phyloP scores from a whole-genome alignment of 2,113 vertebrate genomes.

The Camarhynchus parvulus region DNA sequence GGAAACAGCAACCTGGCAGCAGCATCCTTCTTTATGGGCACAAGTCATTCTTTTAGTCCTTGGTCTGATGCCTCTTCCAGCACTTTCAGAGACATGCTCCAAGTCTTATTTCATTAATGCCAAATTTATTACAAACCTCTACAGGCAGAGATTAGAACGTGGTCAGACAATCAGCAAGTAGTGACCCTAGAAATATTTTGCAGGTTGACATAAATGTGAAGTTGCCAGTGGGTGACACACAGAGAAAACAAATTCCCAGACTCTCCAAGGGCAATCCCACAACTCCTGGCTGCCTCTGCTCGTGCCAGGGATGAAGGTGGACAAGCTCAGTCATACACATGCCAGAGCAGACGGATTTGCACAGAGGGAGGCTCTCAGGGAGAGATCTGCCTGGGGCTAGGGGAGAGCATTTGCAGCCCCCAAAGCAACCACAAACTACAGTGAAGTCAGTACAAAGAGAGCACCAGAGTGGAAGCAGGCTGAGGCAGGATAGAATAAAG shows the following conservation, averaged over 20 bases:
- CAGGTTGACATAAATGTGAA: neutral
- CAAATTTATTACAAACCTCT: neutral
- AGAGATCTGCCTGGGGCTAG: neutral
- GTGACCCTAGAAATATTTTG: neutral
- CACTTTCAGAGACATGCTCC: neutral
- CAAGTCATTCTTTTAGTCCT: neutral
- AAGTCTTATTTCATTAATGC: neutral
- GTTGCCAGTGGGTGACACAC: neutral
- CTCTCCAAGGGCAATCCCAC: neutral
- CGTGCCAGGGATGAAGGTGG: neutral
- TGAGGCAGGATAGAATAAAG: neutral
- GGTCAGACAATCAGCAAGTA: neutral
- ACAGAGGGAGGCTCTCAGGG: neutral
- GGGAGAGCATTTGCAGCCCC: neutral
- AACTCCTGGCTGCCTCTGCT: neutral
- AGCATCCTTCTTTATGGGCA: neutral
- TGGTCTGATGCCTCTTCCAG: neutral
- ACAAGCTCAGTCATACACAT: neutral
- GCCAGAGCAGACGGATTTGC: too few species aligned
- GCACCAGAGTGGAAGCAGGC: neutral
- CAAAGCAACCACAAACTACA: neutral
- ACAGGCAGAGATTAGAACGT: neutral
- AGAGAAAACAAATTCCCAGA: accelerated
- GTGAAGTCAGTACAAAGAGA: neutral
- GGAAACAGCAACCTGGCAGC: neutral